Base-by-base conservation (phyloP, 2,888 invertebrate species). In the Eupithecia subfuscata region DNA sequence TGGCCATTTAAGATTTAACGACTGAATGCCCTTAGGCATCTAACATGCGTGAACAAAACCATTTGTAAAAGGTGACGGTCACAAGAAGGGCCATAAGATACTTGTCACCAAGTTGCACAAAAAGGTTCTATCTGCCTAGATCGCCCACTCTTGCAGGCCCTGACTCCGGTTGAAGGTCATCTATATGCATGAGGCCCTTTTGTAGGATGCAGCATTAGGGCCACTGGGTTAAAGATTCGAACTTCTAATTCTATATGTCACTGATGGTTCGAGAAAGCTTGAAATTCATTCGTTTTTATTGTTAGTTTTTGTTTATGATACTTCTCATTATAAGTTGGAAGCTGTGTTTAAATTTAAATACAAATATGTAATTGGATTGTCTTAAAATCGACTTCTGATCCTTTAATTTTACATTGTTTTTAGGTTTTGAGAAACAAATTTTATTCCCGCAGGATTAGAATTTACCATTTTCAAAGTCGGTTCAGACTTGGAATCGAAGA, bases 181-280 rank as follows among this genome's bases (percentile, higher is more conserved):
- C 73, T 78, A 78, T 81, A 80, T 80, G 75, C 76, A 82, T 82
- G 72, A 78, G 78, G 56, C 37, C 69, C 69, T 75, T 75, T 82
- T 82, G 81, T 80, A 82, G 81, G 81, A 80, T 82, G 79, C 79
- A 71, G 79, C 73, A 79, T 80, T 75, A 75, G 75, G 77, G 77
- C 77, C 75, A 77, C 48, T 77, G 73, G 77, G 77, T 75, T 77
- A 77, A 30, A 77, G 73, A 77, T 63, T 75, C 75, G 70, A 73
- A 77, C 71, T 75, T 56, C 63, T 74, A 67, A 70, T 48, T 72
- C 70, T 0, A 67, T 56, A 56, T 70, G 74, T 72, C 77, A 72
- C 72, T 77, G 77, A 77, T 77, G 71, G 74, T 30, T 72, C 8
- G 74, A 72, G 77, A 77, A 74, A 77, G 76, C 72, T 68, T 70